Conservation (phyloP, 2,113 vertebrate genomes). For the Merops nubicus region DNA sequence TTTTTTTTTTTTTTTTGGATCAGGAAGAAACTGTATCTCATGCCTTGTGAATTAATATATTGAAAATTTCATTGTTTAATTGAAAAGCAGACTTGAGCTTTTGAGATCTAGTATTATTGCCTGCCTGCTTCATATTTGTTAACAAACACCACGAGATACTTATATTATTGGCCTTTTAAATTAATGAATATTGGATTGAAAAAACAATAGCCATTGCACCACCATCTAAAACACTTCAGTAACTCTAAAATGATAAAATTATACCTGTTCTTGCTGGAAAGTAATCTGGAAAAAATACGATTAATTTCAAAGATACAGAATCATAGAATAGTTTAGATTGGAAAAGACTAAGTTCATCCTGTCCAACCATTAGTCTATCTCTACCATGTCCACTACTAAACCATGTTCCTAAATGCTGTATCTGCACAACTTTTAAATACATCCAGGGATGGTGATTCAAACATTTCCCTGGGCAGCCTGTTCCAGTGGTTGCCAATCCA, state of each 20-base stretch:
- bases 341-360: too few relatives aligned
- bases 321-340: too few relatives aligned
- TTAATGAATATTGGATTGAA: background rate
- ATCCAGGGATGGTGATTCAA: too few relatives aligned
- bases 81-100: background rate
- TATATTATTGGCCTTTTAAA: background rate
- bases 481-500: too few relatives aligned
- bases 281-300: background rate
- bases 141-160: background rate
- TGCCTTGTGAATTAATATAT: background rate
- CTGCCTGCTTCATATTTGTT: background rate
- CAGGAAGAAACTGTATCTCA: background rate
- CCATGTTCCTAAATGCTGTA: too few relatives aligned
- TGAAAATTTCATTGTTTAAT: background rate
- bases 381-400: too few relatives aligned
- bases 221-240: background rate
- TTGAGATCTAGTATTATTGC: background rate
- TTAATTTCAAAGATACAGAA: background rate
- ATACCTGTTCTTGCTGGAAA: background rate
- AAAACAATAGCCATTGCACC: background rate
- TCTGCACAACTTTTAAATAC: too few relatives aligned
- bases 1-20: too few relatives aligned
- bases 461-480: too few relatives aligned
- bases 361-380: too few relatives aligned
- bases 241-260: background rate